Evolutionary conservation across 1,140 invertebrate species (phyloP).

Genomic region (Tachypleus tridentatus): DNA sequence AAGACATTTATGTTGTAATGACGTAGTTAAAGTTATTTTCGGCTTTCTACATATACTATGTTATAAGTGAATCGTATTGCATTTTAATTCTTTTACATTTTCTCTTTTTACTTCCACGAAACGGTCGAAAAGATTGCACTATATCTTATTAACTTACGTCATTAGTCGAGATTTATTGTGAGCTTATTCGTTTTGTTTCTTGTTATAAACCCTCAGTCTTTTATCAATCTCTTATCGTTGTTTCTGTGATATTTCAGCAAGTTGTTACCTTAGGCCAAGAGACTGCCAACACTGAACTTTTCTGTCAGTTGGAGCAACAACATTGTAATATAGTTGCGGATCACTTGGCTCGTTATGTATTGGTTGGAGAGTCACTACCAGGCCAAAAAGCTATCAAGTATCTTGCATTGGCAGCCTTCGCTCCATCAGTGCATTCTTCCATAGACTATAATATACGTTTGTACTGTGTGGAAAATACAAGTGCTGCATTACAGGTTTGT

Average conservation of each 20-base stretch:
- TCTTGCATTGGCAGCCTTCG: constrained; percentile 74
- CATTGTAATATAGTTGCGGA: constrained; percentile 83
- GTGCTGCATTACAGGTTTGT: constrained; percentile 63
- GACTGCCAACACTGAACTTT: constrained; percentile 87
- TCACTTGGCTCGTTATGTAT: constrained; percentile 67
- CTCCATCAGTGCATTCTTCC: constrained; percentile 45
- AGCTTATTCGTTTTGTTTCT: no score
- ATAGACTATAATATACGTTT: constrained; percentile 68
- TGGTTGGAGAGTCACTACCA: constrained; percentile 65
- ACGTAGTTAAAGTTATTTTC: background rate
- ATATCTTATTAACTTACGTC: no score
- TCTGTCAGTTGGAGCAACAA: constrained; percentile 76
- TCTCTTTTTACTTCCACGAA: background rate
- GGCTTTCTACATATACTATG: background rate
- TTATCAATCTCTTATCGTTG: background rate
- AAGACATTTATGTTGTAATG: background rate
- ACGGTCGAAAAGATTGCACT: background rate
- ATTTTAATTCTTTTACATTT: background rate
- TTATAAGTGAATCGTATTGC: background rate
- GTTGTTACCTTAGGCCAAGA: constrained; percentile 86
- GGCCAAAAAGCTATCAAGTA: constrained; percentile 56
- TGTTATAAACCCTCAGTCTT: no score
- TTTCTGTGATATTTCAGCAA: constrained; percentile 33
- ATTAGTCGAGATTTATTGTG: no score
- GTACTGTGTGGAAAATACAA: constrained; percentile 84